These are phyloP conservation scores for Aleiodes leptofemur DNA, from an alignment of 2,888 invertebrate genomes.

Conservation along the genomic window DNA sequence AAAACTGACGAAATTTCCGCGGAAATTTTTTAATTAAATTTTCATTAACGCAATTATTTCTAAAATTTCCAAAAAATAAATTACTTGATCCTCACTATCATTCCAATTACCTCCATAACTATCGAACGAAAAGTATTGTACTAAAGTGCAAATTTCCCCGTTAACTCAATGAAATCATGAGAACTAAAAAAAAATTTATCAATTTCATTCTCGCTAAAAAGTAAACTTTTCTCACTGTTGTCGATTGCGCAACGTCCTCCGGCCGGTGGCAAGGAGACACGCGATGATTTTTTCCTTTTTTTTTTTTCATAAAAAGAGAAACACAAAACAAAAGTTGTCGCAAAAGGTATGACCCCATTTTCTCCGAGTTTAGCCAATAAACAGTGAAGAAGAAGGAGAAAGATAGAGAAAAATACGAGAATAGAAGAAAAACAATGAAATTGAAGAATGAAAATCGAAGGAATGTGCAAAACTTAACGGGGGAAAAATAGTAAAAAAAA, in stretches of 20 bases:
- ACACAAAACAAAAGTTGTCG: not conserved
- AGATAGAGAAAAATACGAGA: not conserved
- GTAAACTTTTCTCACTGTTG: too few species aligned
- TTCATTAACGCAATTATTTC: too few species aligned
- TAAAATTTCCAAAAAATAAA: too few species aligned
- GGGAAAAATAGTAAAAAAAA: not conserved
- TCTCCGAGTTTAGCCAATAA: not conserved
- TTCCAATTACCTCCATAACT: too few species aligned
- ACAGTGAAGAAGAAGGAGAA: not conserved
- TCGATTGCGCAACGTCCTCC: not conserved
- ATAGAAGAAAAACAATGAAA: not conserved
- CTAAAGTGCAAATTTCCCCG: too few species aligned
- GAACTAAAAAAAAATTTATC: not conserved
- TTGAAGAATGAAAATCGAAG: not conserved
- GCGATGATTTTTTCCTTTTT: not conserved
- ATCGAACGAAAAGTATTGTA: too few species aligned
- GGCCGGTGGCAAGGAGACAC: not conserved
- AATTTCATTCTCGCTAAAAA: not conserved
- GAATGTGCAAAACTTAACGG: not conserved
- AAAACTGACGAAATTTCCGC: too few species aligned
- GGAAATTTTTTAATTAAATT: too few species aligned
- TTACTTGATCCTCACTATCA: too few species aligned
- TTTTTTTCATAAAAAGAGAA: not conserved
- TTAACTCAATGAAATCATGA: not conserved
- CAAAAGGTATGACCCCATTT: constrained; percentile 11